phyloP scores from a whole-genome alignment of 2,888 invertebrate genomes.

The Calameuta filiformis region DNA sequence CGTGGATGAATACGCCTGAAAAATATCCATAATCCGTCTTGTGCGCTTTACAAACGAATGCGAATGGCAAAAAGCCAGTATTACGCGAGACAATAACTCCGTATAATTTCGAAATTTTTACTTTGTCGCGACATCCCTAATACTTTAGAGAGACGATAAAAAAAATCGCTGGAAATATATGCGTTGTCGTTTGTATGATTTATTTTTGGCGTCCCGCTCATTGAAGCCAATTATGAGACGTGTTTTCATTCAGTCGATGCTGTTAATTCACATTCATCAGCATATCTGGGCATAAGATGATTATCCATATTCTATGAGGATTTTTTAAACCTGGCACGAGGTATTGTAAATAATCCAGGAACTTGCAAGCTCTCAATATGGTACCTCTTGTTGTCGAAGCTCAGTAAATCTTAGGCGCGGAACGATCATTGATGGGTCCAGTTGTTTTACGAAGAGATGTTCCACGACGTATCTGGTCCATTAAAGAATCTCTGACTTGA shows the following conservation, averaged over 20 bases:
- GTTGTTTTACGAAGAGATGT: conserved; percentile 84
- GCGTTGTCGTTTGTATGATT: background rate
- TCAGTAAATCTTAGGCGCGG: conserved; percentile 88
- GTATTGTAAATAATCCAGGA: background rate
- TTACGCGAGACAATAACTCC: background rate
- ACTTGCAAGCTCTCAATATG: background rate
- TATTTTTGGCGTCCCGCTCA: background rate
- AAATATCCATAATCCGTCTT: background rate
- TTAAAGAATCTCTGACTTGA: conserved; percentile 78
- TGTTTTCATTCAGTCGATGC: background rate
- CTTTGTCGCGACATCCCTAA: background rate
- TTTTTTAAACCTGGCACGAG: background rate
- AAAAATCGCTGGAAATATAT: background rate
- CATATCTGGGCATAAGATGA: background rate
- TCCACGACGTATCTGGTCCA: conserved; percentile 93
- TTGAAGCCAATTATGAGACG: background rate
- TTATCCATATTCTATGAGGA: background rate
- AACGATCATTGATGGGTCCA: conserved; percentile 81
- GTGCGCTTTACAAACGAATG: background rate
- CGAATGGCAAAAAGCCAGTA: background rate
- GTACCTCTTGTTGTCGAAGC: background rate
- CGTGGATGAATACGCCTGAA: background rate
- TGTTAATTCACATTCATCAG: background rate
- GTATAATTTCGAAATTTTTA: background rate
- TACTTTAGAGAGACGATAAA: background rate